Base-by-base conservation (phyloP, 2,113 vertebrate species). In the Oreotragus oreotragus region DNA sequence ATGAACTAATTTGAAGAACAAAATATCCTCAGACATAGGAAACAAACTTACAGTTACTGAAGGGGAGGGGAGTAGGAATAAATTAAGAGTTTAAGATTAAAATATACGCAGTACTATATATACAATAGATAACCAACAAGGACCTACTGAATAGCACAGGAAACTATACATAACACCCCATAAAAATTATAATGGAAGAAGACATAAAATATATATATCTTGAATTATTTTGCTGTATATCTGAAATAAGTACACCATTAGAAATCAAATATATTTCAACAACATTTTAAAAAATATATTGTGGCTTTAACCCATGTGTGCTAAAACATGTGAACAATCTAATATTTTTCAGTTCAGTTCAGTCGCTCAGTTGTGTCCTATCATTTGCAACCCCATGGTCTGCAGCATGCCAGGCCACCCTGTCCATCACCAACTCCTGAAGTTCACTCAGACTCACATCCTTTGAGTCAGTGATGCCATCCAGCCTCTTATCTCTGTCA, bases 341-440 rank as follows among this genome's bases (percentile, higher is more conserved):
- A 51, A 14, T 33, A 19, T 36, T 66, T 66, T 66, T 66, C 33
- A 64, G 14, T 64, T 33, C 15, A 17, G 30, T 64, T 64, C 62
- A 64, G 14, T 64, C 0, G 0, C 60, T 64, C 60, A 64, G 62
- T 64, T 3, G 0, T 33, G 62, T 64, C 16, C 0, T 0, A 17
- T 30, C 17, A 7, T 33, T 64, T 64, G 30, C 0, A 0, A 64
- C 7, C 30, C 30, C 30, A 33, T 64, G 62, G 30, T 7, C 30
- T 33, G 15, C 30, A 6, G 3, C 62, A 64, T 28, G 15, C 6
- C 15, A 33, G 1, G 6, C 6, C 14, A 7, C 60, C 60, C 30
- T 1, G 7, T 64, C 30, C 62, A 64, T 64, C 62, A 64, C 30
- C 62, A 64, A 16, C 62, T 64, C 62, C 30, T 17, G 15, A 30